Evolutionary conservation across 2,113 vertebrate genomes (phyloP).

Genomic region (Thomomys bottae): DNA sequence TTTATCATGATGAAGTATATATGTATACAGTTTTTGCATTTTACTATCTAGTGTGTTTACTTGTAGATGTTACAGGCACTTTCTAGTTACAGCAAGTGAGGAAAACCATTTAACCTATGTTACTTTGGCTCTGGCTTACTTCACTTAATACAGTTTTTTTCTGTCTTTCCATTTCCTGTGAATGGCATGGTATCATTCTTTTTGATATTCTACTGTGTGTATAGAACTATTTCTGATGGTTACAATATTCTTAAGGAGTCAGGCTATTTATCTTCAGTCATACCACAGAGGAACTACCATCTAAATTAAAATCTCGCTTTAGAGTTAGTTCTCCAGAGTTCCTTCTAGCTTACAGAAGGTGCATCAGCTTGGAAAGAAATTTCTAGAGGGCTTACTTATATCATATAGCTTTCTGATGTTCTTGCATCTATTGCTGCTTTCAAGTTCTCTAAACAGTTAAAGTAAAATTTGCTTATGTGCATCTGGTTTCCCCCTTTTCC

Average conservation of each 20-base stretch:
- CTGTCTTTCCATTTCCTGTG: too few species aligned
- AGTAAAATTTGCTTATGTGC: constrained; percentile 11
- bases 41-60: too few species aligned
- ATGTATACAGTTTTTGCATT: too few species aligned
- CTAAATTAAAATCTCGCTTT: constrained; percentile 44
- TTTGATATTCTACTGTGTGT: too few species aligned
- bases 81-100: too few species aligned
- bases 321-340: constrained; percentile 42
- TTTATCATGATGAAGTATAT: too few species aligned
- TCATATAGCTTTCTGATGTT: constrained; percentile 2
- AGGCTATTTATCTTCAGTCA: constrained; percentile 37
- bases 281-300: constrained; percentile 56
- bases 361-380: constrained; percentile 60
- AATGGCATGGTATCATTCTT: too few species aligned
- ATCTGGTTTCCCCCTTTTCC: neutral
- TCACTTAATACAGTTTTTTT: too few species aligned
- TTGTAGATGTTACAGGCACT: too few species aligned
- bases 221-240: neutral
- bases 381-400: constrained; percentile 57
- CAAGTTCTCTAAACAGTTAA: constrained; percentile 13
- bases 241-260: constrained; percentile 55
- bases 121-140: too few species aligned
- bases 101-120: too few species aligned
- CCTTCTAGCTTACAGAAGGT: constrained; percentile 49
- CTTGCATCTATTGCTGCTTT: constrained; percentile 13